Conservation (phyloP, 2,113 vertebrate genomes). For the Tauraco erythrolophus region DNA sequence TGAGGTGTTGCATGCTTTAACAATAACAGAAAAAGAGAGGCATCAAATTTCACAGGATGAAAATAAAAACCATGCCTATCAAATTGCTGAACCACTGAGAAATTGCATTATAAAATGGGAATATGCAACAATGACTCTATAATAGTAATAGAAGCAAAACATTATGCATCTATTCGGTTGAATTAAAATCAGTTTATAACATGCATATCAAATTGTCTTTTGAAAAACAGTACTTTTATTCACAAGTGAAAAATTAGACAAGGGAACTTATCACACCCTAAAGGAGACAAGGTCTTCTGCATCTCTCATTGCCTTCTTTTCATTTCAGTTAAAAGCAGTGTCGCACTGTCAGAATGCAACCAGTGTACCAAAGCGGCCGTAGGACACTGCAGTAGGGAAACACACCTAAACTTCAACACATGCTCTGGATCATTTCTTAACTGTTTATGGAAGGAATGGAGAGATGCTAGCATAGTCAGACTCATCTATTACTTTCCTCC, state of each 20-base stretch:
- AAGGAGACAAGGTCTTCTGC: not conserved
- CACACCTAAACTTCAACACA: not conserved
- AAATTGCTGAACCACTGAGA: not conserved
- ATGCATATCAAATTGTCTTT: not conserved
- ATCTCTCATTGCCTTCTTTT: not conserved
- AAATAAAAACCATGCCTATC: not conserved
- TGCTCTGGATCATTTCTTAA: not conserved
- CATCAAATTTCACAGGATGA: not conserved
- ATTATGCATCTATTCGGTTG: not conserved
- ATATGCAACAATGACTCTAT: not conserved
- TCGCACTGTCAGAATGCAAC: not conserved
- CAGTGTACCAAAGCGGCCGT: not conserved
- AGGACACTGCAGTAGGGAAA: not conserved
- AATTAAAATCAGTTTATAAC: not conserved
- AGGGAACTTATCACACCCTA: not conserved
- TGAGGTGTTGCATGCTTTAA: not conserved
- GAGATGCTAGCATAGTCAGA: not conserved
- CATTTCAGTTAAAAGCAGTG: not conserved
- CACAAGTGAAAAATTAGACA: not conserved
- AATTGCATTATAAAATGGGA: not conserved
- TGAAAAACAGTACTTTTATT: not conserved
- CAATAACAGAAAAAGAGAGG: not conserved
- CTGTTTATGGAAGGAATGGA: not conserved
- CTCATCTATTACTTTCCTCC: not conserved
- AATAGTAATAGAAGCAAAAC: not conserved